A percentile compares a stretch with the other conserved stretches of the same genome.
Evolutionary conservation across 2,888 invertebrate genomes (phyloP).

Genomic region (Drosophila falleni): DNA sequence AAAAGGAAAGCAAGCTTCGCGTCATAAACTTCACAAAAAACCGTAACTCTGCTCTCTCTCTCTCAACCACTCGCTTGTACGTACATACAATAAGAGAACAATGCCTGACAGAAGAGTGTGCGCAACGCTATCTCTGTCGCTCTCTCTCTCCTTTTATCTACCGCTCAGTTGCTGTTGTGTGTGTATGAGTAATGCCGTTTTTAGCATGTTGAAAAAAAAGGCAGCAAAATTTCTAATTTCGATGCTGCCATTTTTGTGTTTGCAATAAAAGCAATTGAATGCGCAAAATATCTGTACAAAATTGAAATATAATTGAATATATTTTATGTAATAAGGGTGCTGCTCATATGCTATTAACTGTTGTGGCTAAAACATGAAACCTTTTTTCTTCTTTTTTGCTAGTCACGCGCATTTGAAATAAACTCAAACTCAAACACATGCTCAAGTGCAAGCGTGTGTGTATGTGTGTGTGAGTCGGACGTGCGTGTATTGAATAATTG

Average conservation of each 20-base stretch:
- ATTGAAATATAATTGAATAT: slow-evolving; percentile 39
- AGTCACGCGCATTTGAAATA: slow-evolving; percentile 68
- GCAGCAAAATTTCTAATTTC: slow-evolving; percentile 63
- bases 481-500: slow-evolving; percentile 58
- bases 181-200: slow-evolving; percentile 77
- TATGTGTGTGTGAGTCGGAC: slow-evolving; percentile 29
- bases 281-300: slow-evolving; percentile 34
- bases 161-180: slow-evolving; percentile 36
- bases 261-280: slow-evolving; percentile 56
- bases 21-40: slow-evolving; percentile 66
- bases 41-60: slow-evolving; percentile 58
- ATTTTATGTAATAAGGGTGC: slow-evolving; percentile 50
- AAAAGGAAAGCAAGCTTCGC: slow-evolving; percentile 64
- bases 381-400: slow-evolving; percentile 37
- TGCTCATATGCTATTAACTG: slow-evolving; percentile 23
- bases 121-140: slow-evolving; percentile 34
- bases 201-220: slow-evolving; percentile 63
- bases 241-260: slow-evolving; percentile 59
- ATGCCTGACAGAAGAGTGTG: slow-evolving; percentile 53
- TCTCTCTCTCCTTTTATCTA: slow-evolving; percentile 31
- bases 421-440: slow-evolving; percentile 43
- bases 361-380: slow-evolving; percentile 29
- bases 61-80: slow-evolving; percentile 26
- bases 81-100: slow-evolving; percentile 23
- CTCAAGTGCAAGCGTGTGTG: slow-evolving; percentile 23